Evolutionary conservation across 2,888 invertebrate species (phyloP).

Genomic region (Pelosia muscerda): DNA sequence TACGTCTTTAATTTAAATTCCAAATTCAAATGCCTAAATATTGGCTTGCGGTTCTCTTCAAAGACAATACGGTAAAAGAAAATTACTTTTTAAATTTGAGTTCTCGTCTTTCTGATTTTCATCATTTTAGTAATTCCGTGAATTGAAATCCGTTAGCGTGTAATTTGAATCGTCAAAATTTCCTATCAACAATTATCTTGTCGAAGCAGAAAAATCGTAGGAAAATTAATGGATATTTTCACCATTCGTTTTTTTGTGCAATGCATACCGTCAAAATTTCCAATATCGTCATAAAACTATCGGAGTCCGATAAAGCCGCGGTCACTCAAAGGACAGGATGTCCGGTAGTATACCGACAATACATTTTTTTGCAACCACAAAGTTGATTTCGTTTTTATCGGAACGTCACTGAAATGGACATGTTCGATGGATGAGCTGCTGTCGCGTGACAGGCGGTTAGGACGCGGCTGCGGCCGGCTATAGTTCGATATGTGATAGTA

Average conservation of each 20-base stretch:
- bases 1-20: slow-evolving; percentile 51
- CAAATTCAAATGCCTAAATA: slow-evolving; percentile 42
- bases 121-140: not conserved
- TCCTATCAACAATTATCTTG: not conserved
- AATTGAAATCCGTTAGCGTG: not conserved
- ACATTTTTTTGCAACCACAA: slow-evolving; percentile 57
- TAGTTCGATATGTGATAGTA: slow-evolving; percentile 37
- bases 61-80: slow-evolving; percentile 1
- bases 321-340: slow-evolving; percentile 53
- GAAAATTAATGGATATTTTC: slow-evolving; percentile 21
- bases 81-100: slow-evolving; percentile 10
- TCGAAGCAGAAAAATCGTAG: slow-evolving; percentile 4
- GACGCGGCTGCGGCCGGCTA: slow-evolving; percentile 22
- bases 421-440: slow-evolving; percentile 68
- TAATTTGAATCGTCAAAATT: slow-evolving; percentile 3
- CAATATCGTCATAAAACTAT: slow-evolving; percentile 49
- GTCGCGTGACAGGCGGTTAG: slow-evolving; percentile 51
- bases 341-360: slow-evolving; percentile 50
- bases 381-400: slow-evolving; percentile 62
- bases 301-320: slow-evolving; percentile 48
- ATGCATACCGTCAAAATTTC: slow-evolving; percentile 46
- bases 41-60: slow-evolving; percentile 29
- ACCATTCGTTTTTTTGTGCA: slow-evolving; percentile 30
- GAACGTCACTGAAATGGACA: slow-evolving; percentile 56
- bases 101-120: not conserved